Evolutionary conservation across 2,113 vertebrate species (phyloP).

Genomic region (Vidua macroura): DNA sequence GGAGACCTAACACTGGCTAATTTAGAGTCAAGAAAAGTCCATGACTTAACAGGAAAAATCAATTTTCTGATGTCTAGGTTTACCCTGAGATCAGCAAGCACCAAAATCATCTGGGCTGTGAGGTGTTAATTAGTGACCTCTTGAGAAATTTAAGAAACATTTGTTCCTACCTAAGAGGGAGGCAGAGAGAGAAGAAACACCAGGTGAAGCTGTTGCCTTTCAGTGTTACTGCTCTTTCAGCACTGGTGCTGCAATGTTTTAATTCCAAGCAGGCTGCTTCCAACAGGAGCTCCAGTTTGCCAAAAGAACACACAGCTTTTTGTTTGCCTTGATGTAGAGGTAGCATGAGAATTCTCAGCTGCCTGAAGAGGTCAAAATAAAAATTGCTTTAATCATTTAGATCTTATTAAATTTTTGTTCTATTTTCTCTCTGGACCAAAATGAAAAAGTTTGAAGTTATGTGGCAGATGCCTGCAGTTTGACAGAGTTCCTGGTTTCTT

Average conservation of each 20-base stretch:
- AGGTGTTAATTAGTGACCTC: neutral
- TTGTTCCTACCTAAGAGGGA: neutral
- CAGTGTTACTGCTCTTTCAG: neutral
- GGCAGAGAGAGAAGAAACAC: neutral
- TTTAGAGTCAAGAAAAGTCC: neutral
- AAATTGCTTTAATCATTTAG: neutral
- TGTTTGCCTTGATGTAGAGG: neutral
- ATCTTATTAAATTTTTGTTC: neutral
- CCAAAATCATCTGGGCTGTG: neutral
- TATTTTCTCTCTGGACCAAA: neutral
- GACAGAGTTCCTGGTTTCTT: neutral
- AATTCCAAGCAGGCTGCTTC: neutral
- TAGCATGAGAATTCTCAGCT: neutral
- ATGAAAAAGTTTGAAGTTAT: neutral
- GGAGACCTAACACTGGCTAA: rapidly evolving
- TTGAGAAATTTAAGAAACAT: neutral
- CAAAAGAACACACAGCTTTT: neutral
- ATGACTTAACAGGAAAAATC: neutral
- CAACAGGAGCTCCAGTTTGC: neutral
- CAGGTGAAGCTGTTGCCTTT: neutral
- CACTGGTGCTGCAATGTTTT: neutral
- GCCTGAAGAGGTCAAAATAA: neutral
- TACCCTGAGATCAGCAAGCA: neutral
- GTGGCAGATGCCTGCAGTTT: neutral
- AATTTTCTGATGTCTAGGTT: neutral